Percentiles rank a stretch among this genome's conserved stretches.
Evolutionary conservation across 2,888 invertebrate species (phyloP).

Genomic region (Eristalis arbustorum): DNA sequence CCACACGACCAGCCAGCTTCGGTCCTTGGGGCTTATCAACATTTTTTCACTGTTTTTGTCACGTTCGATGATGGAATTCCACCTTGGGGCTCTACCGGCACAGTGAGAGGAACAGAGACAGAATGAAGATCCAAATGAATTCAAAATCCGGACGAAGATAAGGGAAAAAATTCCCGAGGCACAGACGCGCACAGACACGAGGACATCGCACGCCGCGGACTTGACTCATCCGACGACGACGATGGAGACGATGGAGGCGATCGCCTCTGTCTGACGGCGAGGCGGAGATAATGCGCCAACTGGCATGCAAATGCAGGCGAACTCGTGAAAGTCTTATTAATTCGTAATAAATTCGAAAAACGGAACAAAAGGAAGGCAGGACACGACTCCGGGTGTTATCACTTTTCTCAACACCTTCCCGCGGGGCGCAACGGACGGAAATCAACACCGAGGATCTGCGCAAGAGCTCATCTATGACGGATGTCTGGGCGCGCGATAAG

Average conservation of each 20-base stretch:
- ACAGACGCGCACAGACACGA: conserved; percentile 14
- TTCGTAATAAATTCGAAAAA: conserved; percentile 48
- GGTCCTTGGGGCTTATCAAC: conserved; percentile 60
- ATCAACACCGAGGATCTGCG: conserved; percentile 43
- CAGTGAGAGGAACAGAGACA: background rate
- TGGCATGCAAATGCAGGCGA: background rate
- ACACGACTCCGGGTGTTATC: conserved; percentile 31
- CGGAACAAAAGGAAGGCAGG: conserved; percentile 12
- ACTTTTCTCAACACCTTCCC: conserved; percentile 60
- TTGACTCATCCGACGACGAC: conserved; percentile 39
- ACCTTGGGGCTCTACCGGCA: conserved; percentile 42
- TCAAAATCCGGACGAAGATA: conserved; percentile 69
- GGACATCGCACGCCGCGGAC: conserved; percentile 25
- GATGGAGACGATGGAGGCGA: no score
- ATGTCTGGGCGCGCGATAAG: conserved; percentile 56
- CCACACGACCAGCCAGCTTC: background rate
- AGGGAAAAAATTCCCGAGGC: conserved; percentile 44
- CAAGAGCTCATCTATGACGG: conserved; percentile 61
- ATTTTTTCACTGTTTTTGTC: conserved; percentile 68
- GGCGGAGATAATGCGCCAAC: conserved; percentile 35
- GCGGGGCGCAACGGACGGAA: background rate
- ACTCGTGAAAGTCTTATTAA: conserved; percentile 60
- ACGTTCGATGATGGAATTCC: conserved; percentile 70
- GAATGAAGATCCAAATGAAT: conserved; percentile 52
- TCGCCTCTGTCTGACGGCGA: conserved; percentile 20